Evolutionary conservation across 2,888 invertebrate species (phyloP).

Genomic region (Unio delphinus): DNA sequence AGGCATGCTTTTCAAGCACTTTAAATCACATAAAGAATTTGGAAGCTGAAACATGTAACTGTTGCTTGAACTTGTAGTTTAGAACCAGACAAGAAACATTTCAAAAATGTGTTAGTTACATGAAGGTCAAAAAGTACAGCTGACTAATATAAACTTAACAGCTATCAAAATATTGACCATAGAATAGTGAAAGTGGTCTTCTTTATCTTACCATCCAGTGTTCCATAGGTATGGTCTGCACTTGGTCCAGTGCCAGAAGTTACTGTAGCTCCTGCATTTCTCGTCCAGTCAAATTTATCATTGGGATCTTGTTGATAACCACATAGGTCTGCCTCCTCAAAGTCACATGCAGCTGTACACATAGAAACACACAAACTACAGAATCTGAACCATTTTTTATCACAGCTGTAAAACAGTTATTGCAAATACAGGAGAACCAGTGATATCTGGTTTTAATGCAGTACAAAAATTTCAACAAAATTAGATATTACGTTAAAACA

Average conservation of each 20-base stretch:
- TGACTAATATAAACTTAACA: not conserved
- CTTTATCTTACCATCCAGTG: slow-evolving; percentile 38
- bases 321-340: slow-evolving; percentile 58
- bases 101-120: not conserved
- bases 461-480: not conserved
- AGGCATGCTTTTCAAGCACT: too few relatives aligned
- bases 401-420: too few relatives aligned
- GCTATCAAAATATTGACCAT: not conserved
- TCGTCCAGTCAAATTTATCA: slow-evolving; percentile 64
- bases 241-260: slow-evolving; percentile 50
- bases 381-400: not conserved
- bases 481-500: not conserved
- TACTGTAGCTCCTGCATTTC: slow-evolving; percentile 56
- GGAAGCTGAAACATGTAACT: too few relatives aligned
- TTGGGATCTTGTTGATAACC: slow-evolving; percentile 54
- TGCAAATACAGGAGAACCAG: not conserved
- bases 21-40: too few relatives aligned
- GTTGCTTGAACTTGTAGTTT: too few relatives aligned
- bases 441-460: too few relatives aligned
- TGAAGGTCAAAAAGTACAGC: not conserved
- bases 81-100: too few relatives aligned
- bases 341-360: slow-evolving; percentile 56
- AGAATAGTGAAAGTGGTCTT: not conserved
- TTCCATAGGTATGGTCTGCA: slow-evolving; percentile 57
- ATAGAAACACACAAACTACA: slow-evolving; percentile 3